phyloP scores from a whole-genome alignment of 1,140 invertebrate genomes.

The Formica exsecta region DNA sequence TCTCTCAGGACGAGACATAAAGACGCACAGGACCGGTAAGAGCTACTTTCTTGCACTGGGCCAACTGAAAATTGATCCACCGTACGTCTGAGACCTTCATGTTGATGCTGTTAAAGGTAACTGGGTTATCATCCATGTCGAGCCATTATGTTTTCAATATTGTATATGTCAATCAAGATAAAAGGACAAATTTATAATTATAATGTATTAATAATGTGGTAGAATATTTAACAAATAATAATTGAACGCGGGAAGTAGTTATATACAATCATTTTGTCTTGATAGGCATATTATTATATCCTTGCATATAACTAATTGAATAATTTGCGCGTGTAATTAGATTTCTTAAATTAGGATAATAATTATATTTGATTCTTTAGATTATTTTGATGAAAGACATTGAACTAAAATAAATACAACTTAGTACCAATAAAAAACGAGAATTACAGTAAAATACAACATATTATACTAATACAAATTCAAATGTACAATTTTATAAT shows the following conservation, averaged over 20 bases:
- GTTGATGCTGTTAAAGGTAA: conserved; percentile 30
- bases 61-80: conserved; percentile 75
- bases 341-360: neutral
- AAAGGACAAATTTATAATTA: neutral
- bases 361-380: neutral
- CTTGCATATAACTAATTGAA: too few relatives aligned
- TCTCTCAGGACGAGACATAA: conserved; percentile 66
- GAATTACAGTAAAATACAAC: too few relatives aligned
- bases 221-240: neutral
- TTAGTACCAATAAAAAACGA: neutral
- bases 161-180: neutral
- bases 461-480: neutral
- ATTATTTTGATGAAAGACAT: neutral
- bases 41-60: conserved; percentile 72
- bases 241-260: neutral
- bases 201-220: neutral
- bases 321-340: neutral
- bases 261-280: neutral
- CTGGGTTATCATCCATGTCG: conserved; percentile 1
- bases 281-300: neutral
- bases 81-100: conserved; percentile 12
- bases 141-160: neutral
- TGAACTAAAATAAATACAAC: neutral
- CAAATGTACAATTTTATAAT: neutral
- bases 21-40: conserved; percentile 72